phyloP scores from a whole-genome alignment of 2,888 invertebrate genomes.

The Autographa pulchrina region DNA sequence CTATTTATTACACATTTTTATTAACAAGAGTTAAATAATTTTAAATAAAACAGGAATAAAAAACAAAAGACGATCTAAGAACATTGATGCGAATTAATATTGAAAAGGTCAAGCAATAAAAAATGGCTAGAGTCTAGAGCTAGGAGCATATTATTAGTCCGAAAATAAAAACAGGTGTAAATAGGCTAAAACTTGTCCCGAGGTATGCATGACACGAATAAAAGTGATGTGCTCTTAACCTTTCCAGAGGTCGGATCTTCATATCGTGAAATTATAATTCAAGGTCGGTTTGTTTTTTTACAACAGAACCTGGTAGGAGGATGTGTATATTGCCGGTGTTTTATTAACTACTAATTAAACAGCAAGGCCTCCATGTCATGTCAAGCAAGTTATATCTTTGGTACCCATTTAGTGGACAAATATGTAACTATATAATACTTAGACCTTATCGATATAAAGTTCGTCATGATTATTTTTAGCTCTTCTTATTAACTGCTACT shows the following conservation, averaged over 20 bases:
- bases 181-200: slow-evolving; percentile 71
- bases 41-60: slow-evolving; percentile 33
- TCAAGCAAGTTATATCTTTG: slow-evolving; percentile 18
- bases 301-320: slow-evolving; percentile 52
- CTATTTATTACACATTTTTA: too few species aligned
- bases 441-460: neutral
- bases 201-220: slow-evolving; percentile 77
- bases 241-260: slow-evolving; percentile 81
- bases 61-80: slow-evolving; percentile 43
- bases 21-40: slow-evolving; percentile 3
- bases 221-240: slow-evolving; percentile 86
- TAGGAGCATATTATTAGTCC: slow-evolving; percentile 52
- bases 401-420: slow-evolving; percentile 21
- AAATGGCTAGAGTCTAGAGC: slow-evolving; percentile 52
- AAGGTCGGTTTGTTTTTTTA: slow-evolving; percentile 77
- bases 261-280: slow-evolving; percentile 84
- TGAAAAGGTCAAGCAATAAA: slow-evolving; percentile 65
- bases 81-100: slow-evolving; percentile 48
- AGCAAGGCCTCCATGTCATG: slow-evolving; percentile 51
- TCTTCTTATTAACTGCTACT: neutral
- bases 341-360: slow-evolving; percentile 71
- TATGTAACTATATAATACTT: slow-evolving; percentile 13
- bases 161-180: slow-evolving; percentile 63
- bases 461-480: neutral
- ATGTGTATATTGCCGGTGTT: slow-evolving; percentile 60